Base-by-base conservation (phyloP, 2,113 vertebrate species). In the Sula dactylatra region DNA sequence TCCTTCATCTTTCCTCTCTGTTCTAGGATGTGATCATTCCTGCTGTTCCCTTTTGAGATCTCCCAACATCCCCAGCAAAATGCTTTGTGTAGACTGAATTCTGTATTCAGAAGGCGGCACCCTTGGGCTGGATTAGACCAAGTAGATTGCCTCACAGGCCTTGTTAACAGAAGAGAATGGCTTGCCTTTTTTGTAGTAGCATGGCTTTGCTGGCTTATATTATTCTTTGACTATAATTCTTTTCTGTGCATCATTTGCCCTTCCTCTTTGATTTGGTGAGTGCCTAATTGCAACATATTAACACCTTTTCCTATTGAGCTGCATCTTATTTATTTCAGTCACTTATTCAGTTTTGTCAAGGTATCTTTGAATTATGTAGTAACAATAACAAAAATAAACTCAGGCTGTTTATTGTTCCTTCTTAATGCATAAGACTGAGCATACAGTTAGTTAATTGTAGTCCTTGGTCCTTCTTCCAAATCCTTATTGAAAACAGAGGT, bases 361-460 rank as follows among this genome's bases (percentile, higher is more conserved):
- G 8, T 88, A 20, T 34, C 47, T 92, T 62, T 66, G 13, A 73
- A 58, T 65, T 76, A 49, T 8, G 3, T 54, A 31, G 56, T 31
- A 58, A 64, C 47, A 87, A 12, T 31, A 74, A 16, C 19, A 36
- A 65, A 85, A 86, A 58, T 64, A 34, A 94, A 31, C 13, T 25
- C 6, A 9, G 38, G 11, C 10, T 78, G 8, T 56, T 89, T 50
- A 24, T 54, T 91, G 31, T 62, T 56, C 7, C 36, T 80, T 66
- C 72, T n/a, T 45, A 71, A 55, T 38, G 22, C 7, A 2, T 38
- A 52, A 82, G 36, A 34, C 20, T 0, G 0, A 49, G 31, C 2
- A 6, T 45, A 49, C 6, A 16, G 18, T 56, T 71, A 16, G 18
- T 56, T 71, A 49, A 49, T 18, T n/a, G 16, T 42, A 42, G 32